Conservation (phyloP, 2,113 vertebrate species). For the Taxidea taxus region DNA sequence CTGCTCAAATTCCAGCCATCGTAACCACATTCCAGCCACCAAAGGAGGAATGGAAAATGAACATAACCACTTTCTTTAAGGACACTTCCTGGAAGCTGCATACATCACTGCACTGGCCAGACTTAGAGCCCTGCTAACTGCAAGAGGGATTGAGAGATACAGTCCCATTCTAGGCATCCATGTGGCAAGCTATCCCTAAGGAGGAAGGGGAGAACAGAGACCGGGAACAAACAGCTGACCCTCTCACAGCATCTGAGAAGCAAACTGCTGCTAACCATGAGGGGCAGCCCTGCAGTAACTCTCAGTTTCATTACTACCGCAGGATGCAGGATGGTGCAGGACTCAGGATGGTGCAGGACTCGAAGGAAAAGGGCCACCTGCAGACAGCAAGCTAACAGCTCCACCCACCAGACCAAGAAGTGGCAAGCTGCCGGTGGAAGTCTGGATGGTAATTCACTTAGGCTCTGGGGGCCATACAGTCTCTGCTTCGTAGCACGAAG, state of each 20-base stretch:
- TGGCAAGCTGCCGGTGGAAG: not conserved
- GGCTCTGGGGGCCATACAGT: not conserved
- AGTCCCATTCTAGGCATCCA: not conserved
- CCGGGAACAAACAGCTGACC: not conserved
- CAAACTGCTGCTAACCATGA: not conserved
- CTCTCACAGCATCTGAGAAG: not conserved
- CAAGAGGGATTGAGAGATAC: not conserved
- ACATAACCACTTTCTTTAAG: not conserved
- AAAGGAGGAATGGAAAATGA: not conserved
- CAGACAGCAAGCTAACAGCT: not conserved
- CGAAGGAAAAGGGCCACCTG: not conserved
- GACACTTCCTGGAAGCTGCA: not conserved
- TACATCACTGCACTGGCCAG: not conserved
- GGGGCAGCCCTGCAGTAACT: not conserved
- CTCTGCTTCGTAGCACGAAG: not conserved
- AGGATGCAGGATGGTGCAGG: not conserved
- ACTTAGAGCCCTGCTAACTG: not conserved
- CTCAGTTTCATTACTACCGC: not conserved
- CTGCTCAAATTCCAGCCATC: not conserved
- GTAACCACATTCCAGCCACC: not conserved
- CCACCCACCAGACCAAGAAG: no score
- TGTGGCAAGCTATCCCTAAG: not conserved
- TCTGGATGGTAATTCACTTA: not conserved
- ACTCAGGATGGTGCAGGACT: not conserved
- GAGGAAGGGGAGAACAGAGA: not conserved